These are phyloP conservation scores for Lymantria dispar DNA, from an alignment of 2,888 invertebrate species.

Conservation along the genomic window DNA sequence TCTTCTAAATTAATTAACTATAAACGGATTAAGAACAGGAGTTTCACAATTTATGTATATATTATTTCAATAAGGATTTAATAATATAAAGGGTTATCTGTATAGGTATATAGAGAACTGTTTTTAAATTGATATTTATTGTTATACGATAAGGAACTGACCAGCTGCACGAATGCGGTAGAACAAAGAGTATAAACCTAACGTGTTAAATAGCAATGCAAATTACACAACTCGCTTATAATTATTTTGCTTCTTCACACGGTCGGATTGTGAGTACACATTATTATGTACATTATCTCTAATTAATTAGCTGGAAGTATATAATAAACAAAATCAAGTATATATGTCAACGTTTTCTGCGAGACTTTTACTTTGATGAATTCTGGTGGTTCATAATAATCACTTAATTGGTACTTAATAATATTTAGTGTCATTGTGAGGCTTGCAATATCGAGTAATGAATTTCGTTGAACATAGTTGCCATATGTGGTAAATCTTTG, in stretches of 20 bases:
- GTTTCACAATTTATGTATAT: background rate
- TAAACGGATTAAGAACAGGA: no score
- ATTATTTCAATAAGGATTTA: conserved; percentile 15
- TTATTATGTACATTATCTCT: conserved; percentile 58
- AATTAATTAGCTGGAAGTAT: conserved; percentile 57
- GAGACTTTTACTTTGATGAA: background rate
- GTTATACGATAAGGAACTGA: conserved; percentile 67
- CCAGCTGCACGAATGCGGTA: conserved; percentile 68
- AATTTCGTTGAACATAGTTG: no score
- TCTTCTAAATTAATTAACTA: no score
- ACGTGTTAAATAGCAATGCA: conserved; percentile 58
- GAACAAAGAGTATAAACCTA: conserved; percentile 73
- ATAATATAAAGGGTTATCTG: conserved; percentile 39
- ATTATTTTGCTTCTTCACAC: conserved; percentile 44
- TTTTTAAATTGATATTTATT: conserved; percentile 72
- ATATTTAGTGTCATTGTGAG: no score
- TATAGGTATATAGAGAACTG: conserved; percentile 64
- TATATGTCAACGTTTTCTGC: conserved; percentile 5
- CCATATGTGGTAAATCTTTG: no score
- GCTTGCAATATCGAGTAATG: no score
- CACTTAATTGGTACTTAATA: no score
- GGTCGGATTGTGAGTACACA: conserved; percentile 48
- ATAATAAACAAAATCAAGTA: conserved; percentile 38
- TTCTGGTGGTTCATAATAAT: background rate
- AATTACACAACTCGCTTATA: conserved; percentile 48